These are phyloP conservation scores for Anoplolepis gracilipes DNA, from an alignment of 1,140 invertebrate species.

Conservation along the genomic window DNA sequence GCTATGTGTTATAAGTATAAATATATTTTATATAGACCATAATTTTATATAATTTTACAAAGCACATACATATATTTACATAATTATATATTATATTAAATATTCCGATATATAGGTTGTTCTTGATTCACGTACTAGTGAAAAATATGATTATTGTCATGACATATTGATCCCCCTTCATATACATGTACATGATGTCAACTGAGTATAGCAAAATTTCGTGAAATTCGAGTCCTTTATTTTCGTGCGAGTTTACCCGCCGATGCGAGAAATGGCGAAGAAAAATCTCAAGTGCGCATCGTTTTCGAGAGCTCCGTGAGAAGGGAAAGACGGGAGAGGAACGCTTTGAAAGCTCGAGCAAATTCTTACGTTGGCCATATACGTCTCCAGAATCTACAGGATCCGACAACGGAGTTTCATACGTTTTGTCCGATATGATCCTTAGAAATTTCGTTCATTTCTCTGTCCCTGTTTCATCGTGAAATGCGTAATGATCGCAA, in stretches of 20 bases:
- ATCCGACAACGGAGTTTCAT: slow-evolving; percentile 50
- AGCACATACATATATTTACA: no score
- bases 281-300: slow-evolving; percentile 78
- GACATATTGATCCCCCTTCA: background rate
- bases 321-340: slow-evolving; percentile 40
- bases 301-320: slow-evolving; percentile 67
- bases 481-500: slow-evolving; percentile 1
- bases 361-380: slow-evolving; percentile 67
- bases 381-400: slow-evolving; percentile 31
- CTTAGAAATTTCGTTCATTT: slow-evolving; percentile 56
- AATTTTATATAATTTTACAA: no score
- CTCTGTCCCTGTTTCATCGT: slow-evolving; percentile 9
- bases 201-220: slow-evolving; percentile 72
- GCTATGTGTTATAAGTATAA: no score
- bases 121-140: background rate
- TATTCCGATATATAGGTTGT: background rate
- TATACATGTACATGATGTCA: background rate
- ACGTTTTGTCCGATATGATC: slow-evolving; percentile 48
- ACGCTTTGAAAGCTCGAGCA: slow-evolving; percentile 58
- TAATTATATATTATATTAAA: background rate
- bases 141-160: background rate
- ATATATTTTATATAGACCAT: no score
- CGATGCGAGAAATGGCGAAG: slow-evolving; percentile 66
- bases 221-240: slow-evolving; percentile 80
- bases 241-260: slow-evolving; percentile 68